phyloP scores from a whole-genome alignment of 1,140 invertebrate genomes.

The Agraylea sexmaculata region DNA sequence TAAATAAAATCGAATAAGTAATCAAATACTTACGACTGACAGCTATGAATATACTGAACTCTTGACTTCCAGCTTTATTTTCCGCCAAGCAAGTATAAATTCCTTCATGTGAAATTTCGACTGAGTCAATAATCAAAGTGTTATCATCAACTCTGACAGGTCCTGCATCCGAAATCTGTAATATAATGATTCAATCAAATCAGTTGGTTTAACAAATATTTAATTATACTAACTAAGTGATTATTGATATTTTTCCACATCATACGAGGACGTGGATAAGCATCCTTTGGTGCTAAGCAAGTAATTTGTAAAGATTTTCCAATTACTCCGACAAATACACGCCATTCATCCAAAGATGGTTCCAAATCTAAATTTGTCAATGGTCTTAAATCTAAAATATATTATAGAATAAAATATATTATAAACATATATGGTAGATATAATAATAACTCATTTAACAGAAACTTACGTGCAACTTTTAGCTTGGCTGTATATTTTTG shows the following conservation, averaged over 20 bases:
- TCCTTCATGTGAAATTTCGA: slow-evolving; percentile 14
- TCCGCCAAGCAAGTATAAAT: slow-evolving; percentile 15
- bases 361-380: slow-evolving; percentile 16
- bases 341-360: slow-evolving; percentile 12
- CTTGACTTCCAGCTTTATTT: slow-evolving; percentile 15
- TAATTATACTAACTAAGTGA: slow-evolving; percentile 12
- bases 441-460: slow-evolving; percentile 4
- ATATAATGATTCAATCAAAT: slow-evolving; percentile 3
- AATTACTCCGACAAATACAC: slow-evolving; percentile 10
- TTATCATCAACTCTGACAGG: slow-evolving; percentile 15
- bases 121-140: slow-evolving; percentile 11
- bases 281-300: slow-evolving; percentile 13
- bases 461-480: slow-evolving; percentile 17
- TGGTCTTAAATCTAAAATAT: slow-evolving; percentile 16
- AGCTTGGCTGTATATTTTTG: slow-evolving; percentile 16
- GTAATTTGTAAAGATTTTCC: slow-evolving; percentile 10
- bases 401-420: background rate
- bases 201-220: background rate
- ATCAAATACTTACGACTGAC: slow-evolving; percentile 15
- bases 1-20: background rate
- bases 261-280: slow-evolving; percentile 8
- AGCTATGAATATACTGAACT: slow-evolving; percentile 14
- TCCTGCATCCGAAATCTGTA: slow-evolving; percentile 16
- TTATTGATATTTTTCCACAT: slow-evolving; percentile 17
- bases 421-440: background rate